Base-by-base conservation (phyloP, 2,797 vertebrate species). In the Schizopygopsis pylzovi region DNA sequence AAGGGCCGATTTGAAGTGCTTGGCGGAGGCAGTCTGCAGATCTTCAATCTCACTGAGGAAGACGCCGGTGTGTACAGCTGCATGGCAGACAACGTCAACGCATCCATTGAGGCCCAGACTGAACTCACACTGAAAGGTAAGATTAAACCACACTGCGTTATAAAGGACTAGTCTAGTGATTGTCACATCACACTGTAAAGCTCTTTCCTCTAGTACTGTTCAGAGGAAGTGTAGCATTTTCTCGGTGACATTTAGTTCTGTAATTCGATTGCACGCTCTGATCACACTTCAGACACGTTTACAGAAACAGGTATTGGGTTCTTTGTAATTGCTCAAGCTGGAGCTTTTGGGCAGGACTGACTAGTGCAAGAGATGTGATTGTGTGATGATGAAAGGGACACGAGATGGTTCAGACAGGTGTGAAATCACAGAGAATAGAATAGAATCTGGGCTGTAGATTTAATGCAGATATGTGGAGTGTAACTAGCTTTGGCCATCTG, bases 81-180 rank as follows among this genome's bases (percentile, higher is more conserved):
- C 91, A 81, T 96, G 84, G 97, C 94, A 0, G 96, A 97, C 47
- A 97, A 93, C 0, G 90, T 90, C 45, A 99, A 99, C 4, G 91
- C 94, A 79, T 97, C 97, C 1, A 89, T 96, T 18, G 95, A 96
- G 89, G 95, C 96, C 20, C 96, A 96, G 87, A 96, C 96, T 25
- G 96, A 97, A 45, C 96, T 99, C 87, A 87, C 89, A 0, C 87
- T 99, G 22, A 97, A 97, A 96, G 98, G 98, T 99, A 96, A 85
- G 8, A 77, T 65, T 37, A 54, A 22, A 15, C 7, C 18, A 13
- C 67, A 18, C 15, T 73, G 59, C 37, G 68, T 59, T 15, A 41
- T 71, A 25, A 71, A 33, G 12, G n/a, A 82, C 59, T 47, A 49
- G 25, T 80, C 61, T 45, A 45, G 52, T 47, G 54, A 61, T 5